These are phyloP conservation scores for Galaxias olidus DNA, from an alignment of 2,797 vertebrate species.

Conservation along the genomic window DNA sequence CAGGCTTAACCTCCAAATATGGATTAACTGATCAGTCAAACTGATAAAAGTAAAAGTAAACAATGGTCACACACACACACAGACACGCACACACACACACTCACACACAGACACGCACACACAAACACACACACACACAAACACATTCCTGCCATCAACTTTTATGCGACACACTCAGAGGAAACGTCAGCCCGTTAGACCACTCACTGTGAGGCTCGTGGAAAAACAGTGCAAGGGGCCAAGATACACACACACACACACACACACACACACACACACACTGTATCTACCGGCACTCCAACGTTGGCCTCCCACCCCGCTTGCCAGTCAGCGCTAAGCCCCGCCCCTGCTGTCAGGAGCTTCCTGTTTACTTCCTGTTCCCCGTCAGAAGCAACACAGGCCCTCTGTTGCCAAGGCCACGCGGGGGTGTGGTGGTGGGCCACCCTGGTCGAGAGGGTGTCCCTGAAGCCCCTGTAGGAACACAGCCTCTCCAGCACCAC, in stretches of 20 bases:
- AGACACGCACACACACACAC: not conserved
- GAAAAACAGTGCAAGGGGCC: constrained; percentile 27
- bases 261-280: constrained; percentile 20
- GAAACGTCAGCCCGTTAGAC: constrained; percentile 22
- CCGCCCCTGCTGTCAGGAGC: constrained; percentile 58
- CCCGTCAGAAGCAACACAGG: constrained; percentile 60
- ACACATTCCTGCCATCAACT: constrained; percentile 27
- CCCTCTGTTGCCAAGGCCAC: not conserved
- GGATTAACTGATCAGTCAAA: not conserved
- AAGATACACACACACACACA: constrained; percentile 31
- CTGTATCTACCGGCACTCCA: constrained; percentile 23
- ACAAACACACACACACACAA: constrained; percentile 5
- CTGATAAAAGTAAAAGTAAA: constrained; percentile 24
- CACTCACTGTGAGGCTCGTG: constrained; percentile 14
- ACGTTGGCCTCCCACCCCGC: constrained; percentile 45
- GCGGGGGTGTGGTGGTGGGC: too few relatives aligned
- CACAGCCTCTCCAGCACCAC: too few relatives aligned
- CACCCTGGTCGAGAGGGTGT: too few relatives aligned
- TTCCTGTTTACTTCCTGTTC: constrained; percentile 65
- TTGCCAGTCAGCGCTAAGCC: constrained; percentile 40
- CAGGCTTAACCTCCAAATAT: constrained; percentile 19
- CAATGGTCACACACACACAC: not conserved
- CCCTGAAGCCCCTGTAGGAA: too few relatives aligned
- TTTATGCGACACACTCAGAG: constrained; percentile 26
- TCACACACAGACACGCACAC: constrained; percentile 3